Base-by-base conservation (phyloP, 2,797 vertebrate species). In the Smutsia temminckii region DNA sequence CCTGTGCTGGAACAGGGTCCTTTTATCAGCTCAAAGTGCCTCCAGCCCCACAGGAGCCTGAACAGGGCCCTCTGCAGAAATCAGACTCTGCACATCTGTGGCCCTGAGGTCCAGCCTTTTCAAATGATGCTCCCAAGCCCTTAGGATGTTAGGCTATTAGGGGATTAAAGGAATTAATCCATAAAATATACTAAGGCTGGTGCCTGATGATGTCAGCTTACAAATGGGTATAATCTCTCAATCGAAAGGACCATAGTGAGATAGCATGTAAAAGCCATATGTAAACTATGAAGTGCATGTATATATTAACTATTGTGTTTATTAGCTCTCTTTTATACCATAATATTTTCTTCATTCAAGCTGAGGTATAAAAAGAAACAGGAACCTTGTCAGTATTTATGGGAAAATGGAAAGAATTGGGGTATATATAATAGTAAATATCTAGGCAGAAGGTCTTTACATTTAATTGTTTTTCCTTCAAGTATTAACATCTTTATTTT, bases 401-500 rank as follows among this genome's bases (percentile, higher is more conserved):
- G 75, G 23, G 37, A 53, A 55, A 87, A 55, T 74, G 25, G 40
- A 77, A 91, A 89, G 34, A 71, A 80, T 74, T 27, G 20, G 71
- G 12, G 3, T 69, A 1, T 53, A 64, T 79, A 55, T n/a, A 68
- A 72, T 10, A 89, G 64, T 89, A 27, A 95, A 81, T 20, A 59
- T 7, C 3, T 80, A 27, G 18, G 25, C 66, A 64, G 29, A 21
- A 74, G 6, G 25, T 85, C 46, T 49, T 51, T 8, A 69, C 94
- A 53, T 46, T 93, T 91, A 85, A 89, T 17, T 0, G 6, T 14
- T 83, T 85, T 96, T 93, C 7, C 17, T 17, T n/a, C 23, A 77
- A 90, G 72, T 55, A 32, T 17, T 34, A 63, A 83, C 49, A 46
- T 95, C 37, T 74, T 80, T 32, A 63, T 94, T 92, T 95, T 95